These are phyloP conservation scores for Planococcus citri DNA, from an alignment of 1,140 invertebrate genomes.

Conservation along the genomic window DNA sequence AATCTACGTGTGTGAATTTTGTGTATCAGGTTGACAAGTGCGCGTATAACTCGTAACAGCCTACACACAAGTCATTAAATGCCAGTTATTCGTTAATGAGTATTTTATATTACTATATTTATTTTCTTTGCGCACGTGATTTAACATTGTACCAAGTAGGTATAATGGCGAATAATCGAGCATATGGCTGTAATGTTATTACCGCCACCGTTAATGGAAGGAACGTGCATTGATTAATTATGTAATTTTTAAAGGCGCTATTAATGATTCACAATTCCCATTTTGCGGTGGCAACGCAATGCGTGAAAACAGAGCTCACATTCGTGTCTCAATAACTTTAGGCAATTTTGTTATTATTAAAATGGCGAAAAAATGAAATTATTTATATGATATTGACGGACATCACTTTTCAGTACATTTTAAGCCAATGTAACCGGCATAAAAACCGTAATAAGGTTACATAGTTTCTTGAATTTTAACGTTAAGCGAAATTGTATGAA, in stretches of 20 bases:
- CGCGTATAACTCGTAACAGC: background rate
- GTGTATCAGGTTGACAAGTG: background rate
- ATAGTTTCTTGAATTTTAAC: background rate
- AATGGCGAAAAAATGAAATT: too few species aligned
- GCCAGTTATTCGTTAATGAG: background rate
- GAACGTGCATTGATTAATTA: background rate
- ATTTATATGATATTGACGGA: background rate
- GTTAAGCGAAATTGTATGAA: slow-evolving; percentile 5
- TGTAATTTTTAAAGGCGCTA: background rate
- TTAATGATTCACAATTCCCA: too few species aligned
- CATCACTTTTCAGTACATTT: background rate
- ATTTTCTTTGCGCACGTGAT: background rate
- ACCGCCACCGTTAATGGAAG: background rate
- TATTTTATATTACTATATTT: slow-evolving; percentile 2
- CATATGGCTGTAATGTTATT: background rate
- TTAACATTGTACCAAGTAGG: background rate
- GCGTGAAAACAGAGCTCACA: too few species aligned
- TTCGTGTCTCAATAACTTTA: too few species aligned
- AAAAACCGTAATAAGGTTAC: background rate
- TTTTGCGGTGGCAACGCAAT: too few species aligned
- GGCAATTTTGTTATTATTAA: too few species aligned
- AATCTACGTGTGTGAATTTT: background rate
- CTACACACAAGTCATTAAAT: slow-evolving; percentile 3
- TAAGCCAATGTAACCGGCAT: background rate
- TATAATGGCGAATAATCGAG: background rate